Base-by-base conservation (phyloP, 1,140 invertebrate species). In the Tribolium madens region DNA sequence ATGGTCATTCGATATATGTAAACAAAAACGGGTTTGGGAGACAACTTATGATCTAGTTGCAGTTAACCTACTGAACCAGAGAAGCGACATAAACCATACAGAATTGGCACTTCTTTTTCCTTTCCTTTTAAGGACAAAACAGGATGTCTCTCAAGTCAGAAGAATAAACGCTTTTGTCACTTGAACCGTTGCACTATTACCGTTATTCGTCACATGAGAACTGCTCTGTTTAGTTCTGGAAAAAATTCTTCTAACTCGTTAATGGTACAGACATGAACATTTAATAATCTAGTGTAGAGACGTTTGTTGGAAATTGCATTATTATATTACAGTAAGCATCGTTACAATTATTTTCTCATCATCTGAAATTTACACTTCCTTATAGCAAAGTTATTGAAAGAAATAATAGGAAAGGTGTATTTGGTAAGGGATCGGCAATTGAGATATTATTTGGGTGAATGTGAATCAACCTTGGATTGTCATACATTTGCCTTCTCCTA, bases 31-130 rank as follows among this genome's bases (percentile, higher is more conserved):
- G 42, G 47, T 71, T 47, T 64, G 57, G 26, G 21, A 2, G 0
- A 42, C 14, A 33, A 64, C 57, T 33, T 33, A 33, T n/a, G 57
- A 64, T 64, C 57, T 64, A 33, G 57, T 64, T 64, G 57, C 57
- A 64, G 21, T 64, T 64, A 72, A 72, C 70, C 70, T 72, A 72
- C 70, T 72, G 70, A 72, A 52, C 70, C 70, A 52, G n/a, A 47
- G 64, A 69, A 7, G 9, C n/a, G 64, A 13, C 15, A 33, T 71
- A 31, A 6, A 33, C 26, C 26, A 69, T 15, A 31, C 5, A 68
- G 9, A 68, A 14, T 46, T 10, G 15, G 13, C 12, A 46, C 46
- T 42, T 33, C 7, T 69, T 48, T 33, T 69, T 42, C 10, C 33
- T 48, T 33, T n/a, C 52, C 52, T 57, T 57, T 57, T 21, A 57